These are phyloP conservation scores for Cataglyphis cursor DNA, from an alignment of 2,888 invertebrate genomes.

Conservation along the genomic window DNA sequence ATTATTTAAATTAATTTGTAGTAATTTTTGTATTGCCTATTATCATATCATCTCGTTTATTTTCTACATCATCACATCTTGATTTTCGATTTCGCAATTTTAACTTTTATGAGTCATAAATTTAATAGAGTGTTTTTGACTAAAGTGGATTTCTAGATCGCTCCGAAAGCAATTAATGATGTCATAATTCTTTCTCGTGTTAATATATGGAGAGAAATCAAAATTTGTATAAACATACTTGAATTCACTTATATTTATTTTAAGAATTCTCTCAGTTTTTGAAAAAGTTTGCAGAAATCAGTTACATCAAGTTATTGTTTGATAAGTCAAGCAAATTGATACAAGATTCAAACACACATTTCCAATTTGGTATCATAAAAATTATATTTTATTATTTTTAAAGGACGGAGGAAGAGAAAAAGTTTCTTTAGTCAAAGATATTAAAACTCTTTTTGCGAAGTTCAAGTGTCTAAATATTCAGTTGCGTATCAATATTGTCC, in stretches of 20 bases:
- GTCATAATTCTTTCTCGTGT: background rate
- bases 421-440: background rate
- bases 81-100: background rate
- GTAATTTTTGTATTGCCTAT: background rate
- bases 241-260: background rate
- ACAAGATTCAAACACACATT: background rate
- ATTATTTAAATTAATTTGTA: background rate
- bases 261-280: background rate
- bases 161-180: background rate
- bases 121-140: background rate
- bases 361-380: background rate
- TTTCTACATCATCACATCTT: background rate
- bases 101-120: background rate
- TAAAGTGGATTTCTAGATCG: background rate
- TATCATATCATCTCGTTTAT: background rate
- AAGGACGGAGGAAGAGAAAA: background rate
- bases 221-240: background rate
- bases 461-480: background rate
- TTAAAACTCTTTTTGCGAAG: background rate
- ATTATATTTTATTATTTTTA: background rate
- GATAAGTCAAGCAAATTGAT: background rate
- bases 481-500: background rate
- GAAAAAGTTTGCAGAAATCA: background rate
- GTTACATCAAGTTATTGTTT: background rate
- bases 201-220: conserved; percentile 8